These are phyloP conservation scores for Molorchus minor DNA, from an alignment of 2,888 invertebrate species.

Conservation along the genomic window DNA sequence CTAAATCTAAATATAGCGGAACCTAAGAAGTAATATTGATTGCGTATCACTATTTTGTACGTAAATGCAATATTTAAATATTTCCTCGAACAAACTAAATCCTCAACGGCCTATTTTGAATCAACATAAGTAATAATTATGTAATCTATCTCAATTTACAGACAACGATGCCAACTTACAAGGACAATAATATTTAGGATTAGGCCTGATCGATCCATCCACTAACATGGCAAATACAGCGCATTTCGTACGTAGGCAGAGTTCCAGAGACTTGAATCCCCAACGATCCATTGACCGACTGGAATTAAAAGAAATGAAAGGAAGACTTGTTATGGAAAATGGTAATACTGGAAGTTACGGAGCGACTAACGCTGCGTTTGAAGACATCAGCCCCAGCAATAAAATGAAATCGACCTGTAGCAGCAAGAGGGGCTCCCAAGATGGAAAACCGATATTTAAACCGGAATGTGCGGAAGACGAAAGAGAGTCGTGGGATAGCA, in stretches of 20 bases:
- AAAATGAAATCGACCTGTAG: conserved; percentile 62
- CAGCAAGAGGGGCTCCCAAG: conserved; percentile 66
- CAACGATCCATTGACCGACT: conserved; percentile 85
- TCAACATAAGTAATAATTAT: too few relatives aligned
- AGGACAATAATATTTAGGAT: conserved; percentile 45
- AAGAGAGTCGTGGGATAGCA: conserved; percentile 92
- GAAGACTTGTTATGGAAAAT: conserved; percentile 81
- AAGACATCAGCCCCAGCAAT: conserved; percentile 67
- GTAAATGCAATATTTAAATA: too few relatives aligned
- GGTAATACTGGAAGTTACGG: conserved; percentile 73
- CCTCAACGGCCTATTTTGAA: too few relatives aligned
- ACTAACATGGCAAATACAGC: conserved; percentile 85
- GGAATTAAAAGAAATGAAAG: conserved; percentile 86
- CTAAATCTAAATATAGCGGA: too few relatives aligned
- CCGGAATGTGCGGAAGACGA: conserved; percentile 68
- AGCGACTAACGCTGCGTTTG: conserved; percentile 86
- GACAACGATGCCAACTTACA: conserved; percentile 39
- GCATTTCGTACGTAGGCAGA: conserved; percentile 87
- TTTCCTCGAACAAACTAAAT: too few relatives aligned
- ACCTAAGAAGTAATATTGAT: too few relatives aligned
- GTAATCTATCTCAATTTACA: conserved; percentile 28
- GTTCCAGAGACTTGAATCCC: conserved; percentile 82
- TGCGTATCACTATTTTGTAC: too few relatives aligned
- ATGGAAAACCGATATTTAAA: conserved; percentile 71
- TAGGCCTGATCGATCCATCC: background rate